These are phyloP conservation scores for Gymnoscelis rufifasciata DNA, from an alignment of 2,888 invertebrate species.

Conservation along the genomic window DNA sequence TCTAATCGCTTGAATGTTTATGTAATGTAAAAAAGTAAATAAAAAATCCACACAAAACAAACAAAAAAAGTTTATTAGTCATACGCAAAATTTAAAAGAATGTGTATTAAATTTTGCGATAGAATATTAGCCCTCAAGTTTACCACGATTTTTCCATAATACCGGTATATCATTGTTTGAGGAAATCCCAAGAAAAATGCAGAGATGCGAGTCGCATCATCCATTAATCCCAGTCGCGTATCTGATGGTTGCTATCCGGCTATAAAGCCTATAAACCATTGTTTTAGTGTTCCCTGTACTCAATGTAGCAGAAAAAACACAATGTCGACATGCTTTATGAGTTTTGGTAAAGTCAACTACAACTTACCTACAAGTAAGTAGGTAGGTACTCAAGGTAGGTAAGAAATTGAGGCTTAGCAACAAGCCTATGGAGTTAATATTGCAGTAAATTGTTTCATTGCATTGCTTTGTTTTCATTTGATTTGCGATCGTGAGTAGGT, in stretches of 20 bases:
- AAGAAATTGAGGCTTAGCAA: constrained; percentile 5
- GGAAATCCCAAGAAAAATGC: neutral
- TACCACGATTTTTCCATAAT: no score
- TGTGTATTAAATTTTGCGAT: no score
- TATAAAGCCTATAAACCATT: constrained; percentile 47
- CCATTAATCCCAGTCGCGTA: constrained; percentile 37
- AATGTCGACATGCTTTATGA: constrained; percentile 40
- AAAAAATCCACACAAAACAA: no score
- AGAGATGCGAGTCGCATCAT: constrained; percentile 12
- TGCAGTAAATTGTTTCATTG: neutral
- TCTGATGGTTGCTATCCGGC: constrained; percentile 47
- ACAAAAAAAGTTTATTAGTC: no score
- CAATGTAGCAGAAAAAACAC: constrained; percentile 48
- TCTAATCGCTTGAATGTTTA: no score
- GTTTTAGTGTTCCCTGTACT: constrained; percentile 39
- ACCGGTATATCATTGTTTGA: neutral
- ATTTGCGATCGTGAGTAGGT: neutral
- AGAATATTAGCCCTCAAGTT: no score
- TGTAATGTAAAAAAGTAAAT: no score
- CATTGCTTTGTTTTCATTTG: neutral
- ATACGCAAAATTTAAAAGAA: no score
- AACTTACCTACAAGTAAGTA: no score
- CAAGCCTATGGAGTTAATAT: neutral
- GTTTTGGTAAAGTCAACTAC: constrained; percentile 27
- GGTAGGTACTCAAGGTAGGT: constrained; percentile 7